Evolutionary conservation across 92 coral and sea anemone genomes (phyloP).

Genomic region (Virgularia gustaviana): DNA sequence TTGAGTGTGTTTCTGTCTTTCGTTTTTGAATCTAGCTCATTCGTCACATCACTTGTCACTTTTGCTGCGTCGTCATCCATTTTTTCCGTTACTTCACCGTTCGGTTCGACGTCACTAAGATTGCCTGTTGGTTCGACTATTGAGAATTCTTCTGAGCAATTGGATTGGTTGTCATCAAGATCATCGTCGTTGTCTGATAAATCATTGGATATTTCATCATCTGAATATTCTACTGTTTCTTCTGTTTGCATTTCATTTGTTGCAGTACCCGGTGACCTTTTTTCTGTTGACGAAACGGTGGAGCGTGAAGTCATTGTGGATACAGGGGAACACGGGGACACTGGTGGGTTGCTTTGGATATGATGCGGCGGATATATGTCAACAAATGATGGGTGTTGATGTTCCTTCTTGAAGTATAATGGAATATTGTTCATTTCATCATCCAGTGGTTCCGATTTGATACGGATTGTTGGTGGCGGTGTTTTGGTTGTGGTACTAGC

Average conservation of each 20-base stretch:
- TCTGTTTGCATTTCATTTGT: neutral
- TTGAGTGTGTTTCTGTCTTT: neutral
- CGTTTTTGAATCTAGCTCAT: conserved; percentile 13
- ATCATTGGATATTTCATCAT: conserved; percentile 6
- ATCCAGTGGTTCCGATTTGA: no score
- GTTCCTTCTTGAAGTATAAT: no score
- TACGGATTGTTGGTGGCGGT: no score
- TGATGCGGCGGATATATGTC: no score
- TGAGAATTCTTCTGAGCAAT: conserved; percentile 35
- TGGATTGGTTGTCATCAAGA: conserved; percentile 33
- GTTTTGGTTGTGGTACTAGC: no score
- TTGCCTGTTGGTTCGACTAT: conserved; percentile 36
- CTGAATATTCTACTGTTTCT: neutral
- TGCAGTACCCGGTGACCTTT: no score
- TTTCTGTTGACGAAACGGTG: neutral
- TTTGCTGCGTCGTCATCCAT: neutral
- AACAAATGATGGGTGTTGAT: no score
- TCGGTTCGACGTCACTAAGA: neutral
- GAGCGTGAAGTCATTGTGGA: conserved; percentile 27
- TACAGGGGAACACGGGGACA: neutral
- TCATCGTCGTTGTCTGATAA: neutral
- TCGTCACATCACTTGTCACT: neutral
- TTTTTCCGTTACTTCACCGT: neutral
- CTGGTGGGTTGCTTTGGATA: neutral
- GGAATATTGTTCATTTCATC: neutral